phyloP scores from a whole-genome alignment of 2,797 vertebrate species.

The Girardinus metallicus region DNA sequence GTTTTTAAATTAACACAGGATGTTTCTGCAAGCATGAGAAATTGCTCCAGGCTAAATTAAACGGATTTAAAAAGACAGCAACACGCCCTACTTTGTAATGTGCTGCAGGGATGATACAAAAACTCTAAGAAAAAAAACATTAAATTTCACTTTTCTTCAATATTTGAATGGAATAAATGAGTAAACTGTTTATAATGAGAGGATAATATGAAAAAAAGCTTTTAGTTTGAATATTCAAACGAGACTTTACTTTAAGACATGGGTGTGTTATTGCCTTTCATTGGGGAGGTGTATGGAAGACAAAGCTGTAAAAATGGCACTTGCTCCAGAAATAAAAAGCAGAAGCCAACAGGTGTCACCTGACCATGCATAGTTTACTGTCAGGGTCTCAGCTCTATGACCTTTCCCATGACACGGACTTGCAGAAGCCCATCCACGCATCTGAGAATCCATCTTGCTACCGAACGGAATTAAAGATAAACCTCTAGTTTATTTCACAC shows the following conservation, averaged over 20 bases:
- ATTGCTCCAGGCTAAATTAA: not conserved
- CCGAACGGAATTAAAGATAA: constrained; percentile 10
- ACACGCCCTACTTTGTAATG: not conserved
- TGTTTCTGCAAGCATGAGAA: not conserved
- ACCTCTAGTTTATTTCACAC: constrained; percentile 14
- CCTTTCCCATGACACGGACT: constrained; percentile 12
- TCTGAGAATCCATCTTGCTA: not conserved
- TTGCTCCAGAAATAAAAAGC: constrained; percentile 18
- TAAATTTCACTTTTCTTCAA: not conserved
- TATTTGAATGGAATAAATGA: not conserved
- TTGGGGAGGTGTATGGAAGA: not conserved
- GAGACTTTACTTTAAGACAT: not conserved
- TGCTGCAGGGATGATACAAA: not conserved
- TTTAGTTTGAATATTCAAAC: not conserved
- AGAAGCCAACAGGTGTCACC: constrained; percentile 12
- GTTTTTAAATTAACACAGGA: constrained; percentile 8
- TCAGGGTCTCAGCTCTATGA: constrained; percentile 14
- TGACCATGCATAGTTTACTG: constrained; percentile 32
- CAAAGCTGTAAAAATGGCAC: not conserved
- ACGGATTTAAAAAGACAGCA: not conserved
- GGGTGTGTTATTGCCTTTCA: not conserved
- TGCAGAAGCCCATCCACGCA: constrained; percentile 12
- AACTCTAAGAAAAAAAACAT: not conserved
- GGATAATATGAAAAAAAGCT: not conserved
- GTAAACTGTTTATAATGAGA: not conserved